Percentiles rank a stretch among this genome's conserved stretches.
phyloP scores from a whole-genome alignment of 2,113 vertebrate genomes.

The Genyomyrus donnyi region DNA sequence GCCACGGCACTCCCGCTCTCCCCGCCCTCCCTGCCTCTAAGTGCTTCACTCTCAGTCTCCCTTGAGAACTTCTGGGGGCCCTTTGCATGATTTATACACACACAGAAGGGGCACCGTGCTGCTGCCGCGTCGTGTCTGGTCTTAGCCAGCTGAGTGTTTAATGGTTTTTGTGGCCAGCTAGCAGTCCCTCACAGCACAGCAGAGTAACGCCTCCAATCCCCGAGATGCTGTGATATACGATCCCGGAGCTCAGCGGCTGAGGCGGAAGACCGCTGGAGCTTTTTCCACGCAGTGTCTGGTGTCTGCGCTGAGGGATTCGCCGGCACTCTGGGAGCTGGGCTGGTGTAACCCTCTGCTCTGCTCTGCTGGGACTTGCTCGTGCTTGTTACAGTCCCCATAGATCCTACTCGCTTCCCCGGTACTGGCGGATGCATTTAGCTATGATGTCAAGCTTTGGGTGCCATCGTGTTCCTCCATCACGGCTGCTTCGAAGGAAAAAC shows the following conservation, averaged over 20 bases:
- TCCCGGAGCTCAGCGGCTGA: slow-evolving; percentile 37
- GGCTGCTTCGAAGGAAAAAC: neutral
- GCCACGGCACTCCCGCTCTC: neutral
- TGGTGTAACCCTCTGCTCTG: too few relatives aligned
- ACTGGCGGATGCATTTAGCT: neutral
- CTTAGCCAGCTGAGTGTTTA: slow-evolving; percentile 47
- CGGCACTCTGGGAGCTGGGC: slow-evolving; percentile 11
- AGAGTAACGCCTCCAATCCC: slow-evolving; percentile 32
- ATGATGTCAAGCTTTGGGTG: neutral
- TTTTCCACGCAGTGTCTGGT: slow-evolving; percentile 36
- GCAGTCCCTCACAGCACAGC: slow-evolving; percentile 33
- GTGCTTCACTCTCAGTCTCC: neutral
- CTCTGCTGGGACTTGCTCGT: neutral
- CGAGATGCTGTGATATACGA: slow-evolving; percentile 44
- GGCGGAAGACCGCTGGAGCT: slow-evolving; percentile 19
- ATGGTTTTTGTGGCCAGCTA: slow-evolving; percentile 36
- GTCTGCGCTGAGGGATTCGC: neutral
- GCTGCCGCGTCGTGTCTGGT: slow-evolving; percentile 42
- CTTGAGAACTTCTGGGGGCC: slow-evolving; percentile 18
- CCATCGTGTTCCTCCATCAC: neutral
- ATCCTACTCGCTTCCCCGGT: neutral
- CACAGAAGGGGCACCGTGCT: slow-evolving; percentile 44
- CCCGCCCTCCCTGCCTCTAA: neutral
- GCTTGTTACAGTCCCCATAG: neutral
- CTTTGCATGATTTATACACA: slow-evolving; percentile 51